phyloP scores from a whole-genome alignment of 2,888 invertebrate species.

The Serrognathus titanus region DNA sequence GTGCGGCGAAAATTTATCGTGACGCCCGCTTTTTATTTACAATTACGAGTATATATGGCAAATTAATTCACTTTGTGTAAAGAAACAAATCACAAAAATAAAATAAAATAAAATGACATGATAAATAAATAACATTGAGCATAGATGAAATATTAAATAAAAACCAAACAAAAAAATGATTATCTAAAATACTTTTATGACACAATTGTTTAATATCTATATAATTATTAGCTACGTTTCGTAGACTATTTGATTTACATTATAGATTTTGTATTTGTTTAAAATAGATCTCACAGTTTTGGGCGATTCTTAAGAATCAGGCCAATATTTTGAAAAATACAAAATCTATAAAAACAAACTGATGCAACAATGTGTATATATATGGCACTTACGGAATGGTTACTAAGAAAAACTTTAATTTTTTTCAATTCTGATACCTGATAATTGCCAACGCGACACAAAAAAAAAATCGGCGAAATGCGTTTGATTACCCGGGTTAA shows the following conservation, averaged over 20 bases:
- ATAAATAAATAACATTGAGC: conserved; percentile 27
- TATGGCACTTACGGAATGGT: conserved; percentile 37
- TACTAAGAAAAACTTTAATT: conserved; percentile 15
- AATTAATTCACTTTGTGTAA: conserved; percentile 38
- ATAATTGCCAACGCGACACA: conserved; percentile 1
- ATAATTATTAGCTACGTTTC: not conserved
- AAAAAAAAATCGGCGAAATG: not conserved
- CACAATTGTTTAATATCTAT: conserved; percentile 9
- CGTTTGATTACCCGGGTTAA: too few relatives aligned
- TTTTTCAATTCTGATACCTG: conserved; percentile 12
- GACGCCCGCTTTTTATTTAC: too few relatives aligned
- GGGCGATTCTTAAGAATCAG: too few relatives aligned
- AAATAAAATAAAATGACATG: conserved; percentile 20
- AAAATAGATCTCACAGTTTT: too few relatives aligned
- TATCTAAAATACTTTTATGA: conserved; percentile 8
- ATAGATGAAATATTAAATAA: conserved; percentile 30
- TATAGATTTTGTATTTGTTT: too few relatives aligned
- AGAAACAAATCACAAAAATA: conserved; percentile 31
- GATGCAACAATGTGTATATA: conserved; percentile 7
- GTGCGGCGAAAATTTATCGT: too few relatives aligned
- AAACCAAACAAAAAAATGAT: conserved; percentile 12
- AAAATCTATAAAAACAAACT: too few relatives aligned
- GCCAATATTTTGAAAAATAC: too few relatives aligned
- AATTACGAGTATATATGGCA: conserved; percentile 39
- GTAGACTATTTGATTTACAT: not conserved